phyloP scores from a whole-genome alignment of 2,113 vertebrate genomes.

The Callocephalon fimbriatum region DNA sequence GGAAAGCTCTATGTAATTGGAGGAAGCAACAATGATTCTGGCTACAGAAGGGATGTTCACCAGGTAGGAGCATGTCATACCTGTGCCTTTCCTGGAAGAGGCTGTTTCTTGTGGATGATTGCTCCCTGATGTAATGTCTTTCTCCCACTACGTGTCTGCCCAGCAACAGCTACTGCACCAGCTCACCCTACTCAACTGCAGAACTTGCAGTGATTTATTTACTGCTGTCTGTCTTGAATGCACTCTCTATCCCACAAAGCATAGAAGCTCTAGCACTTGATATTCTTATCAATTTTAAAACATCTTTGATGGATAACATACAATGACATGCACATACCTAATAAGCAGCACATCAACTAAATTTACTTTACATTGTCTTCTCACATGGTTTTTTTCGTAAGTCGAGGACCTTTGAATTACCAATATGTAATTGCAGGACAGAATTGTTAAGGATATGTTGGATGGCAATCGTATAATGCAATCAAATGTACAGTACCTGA shows the following conservation, averaged over 20 bases:
- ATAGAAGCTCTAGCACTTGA: neutral
- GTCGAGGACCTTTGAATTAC: neutral
- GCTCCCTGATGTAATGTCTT: neutral
- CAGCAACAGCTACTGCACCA: neutral
- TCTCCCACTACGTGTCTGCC: neutral
- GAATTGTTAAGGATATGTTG: neutral
- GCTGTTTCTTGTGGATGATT: neutral
- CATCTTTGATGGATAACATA: neutral
- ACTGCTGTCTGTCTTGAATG: neutral
- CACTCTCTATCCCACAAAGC: neutral
- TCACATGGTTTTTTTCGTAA: neutral
- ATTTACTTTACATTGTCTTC: neutral
- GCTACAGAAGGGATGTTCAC: slow-evolving; percentile 89
- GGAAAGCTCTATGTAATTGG: slow-evolving; percentile 90
- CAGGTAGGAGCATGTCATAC: slow-evolving; percentile 80
- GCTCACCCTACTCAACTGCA: neutral
- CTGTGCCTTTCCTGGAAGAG: neutral
- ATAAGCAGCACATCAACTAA: neutral
- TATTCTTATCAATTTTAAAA: neutral
- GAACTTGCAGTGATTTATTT: neutral
- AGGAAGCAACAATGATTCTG: slow-evolving; percentile 90
- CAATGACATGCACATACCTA: neutral
- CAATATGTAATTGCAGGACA: neutral
- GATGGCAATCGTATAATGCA: neutral
- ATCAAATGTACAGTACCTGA: neutral